Conservation (phyloP, 2,888 invertebrate species). For the Andricus quercusramuli region DNA sequence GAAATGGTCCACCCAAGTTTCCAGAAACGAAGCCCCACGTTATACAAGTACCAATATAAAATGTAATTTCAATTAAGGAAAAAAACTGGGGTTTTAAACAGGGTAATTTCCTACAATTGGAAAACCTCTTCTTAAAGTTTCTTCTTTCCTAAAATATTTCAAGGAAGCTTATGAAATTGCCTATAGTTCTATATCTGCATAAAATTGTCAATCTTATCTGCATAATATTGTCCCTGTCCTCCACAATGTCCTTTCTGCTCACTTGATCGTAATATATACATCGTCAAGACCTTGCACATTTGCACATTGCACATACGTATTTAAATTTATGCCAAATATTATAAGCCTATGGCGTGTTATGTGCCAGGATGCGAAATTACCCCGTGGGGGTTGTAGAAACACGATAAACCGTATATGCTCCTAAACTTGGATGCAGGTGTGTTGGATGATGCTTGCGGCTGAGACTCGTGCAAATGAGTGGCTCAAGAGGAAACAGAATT, state of each 20-base stretch:
- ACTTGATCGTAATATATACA: neutral
- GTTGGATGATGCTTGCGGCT: slow-evolving; percentile 33
- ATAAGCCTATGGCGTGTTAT: slow-evolving; percentile 17
- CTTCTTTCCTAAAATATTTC: no score
- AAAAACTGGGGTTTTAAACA: no score
- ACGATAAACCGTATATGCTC: slow-evolving; percentile 18
- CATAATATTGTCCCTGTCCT: neutral
- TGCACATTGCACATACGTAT: neutral
- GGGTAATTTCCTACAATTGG: no score
- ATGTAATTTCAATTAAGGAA: neutral
- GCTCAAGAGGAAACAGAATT: slow-evolving; percentile 46
- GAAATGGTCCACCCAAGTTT: slow-evolving; percentile 4
- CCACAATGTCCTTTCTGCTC: neutral
- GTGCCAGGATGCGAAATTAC: slow-evolving; percentile 12
- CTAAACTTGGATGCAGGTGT: slow-evolving; percentile 31
- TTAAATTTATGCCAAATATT: neutral
- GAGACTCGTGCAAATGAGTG: slow-evolving; percentile 34
- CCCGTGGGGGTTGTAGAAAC: slow-evolving; percentile 6
- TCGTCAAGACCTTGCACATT: neutral
- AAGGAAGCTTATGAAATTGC: neutral
- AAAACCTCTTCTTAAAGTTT: no score
- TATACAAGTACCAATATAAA: neutral
- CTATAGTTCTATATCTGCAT: neutral
- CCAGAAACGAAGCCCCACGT: slow-evolving; percentile 5
- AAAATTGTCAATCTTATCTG: neutral